Conservation (phyloP, 2,888 invertebrate species). For the Chesias legatella region DNA sequence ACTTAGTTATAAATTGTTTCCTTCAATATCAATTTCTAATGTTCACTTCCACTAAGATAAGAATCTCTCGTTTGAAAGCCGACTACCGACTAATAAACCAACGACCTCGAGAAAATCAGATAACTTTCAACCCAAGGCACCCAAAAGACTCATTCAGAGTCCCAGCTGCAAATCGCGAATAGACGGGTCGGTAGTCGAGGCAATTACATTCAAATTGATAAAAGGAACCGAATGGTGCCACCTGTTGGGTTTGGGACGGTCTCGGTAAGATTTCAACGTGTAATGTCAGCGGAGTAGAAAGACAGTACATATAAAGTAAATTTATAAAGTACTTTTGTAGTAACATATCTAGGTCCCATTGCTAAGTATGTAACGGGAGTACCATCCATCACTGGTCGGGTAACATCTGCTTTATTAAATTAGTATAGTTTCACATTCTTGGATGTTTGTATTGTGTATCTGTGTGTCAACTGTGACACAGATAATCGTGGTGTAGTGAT, state of each 20-base stretch:
- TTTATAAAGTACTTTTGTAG: too few relatives aligned
- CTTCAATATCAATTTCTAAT: not conserved
- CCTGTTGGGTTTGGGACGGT: conserved; percentile 64
- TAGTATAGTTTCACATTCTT: too few relatives aligned
- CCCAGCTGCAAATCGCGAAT: conserved; percentile 29
- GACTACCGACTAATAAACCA: conserved; percentile 9
- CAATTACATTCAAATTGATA: conserved; percentile 70
- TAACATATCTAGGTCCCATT: too few relatives aligned
- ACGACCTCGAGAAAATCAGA: conserved; percentile 22
- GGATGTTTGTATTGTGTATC: too few relatives aligned
- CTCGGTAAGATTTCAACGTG: conserved; percentile 50
- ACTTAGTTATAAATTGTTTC: too few relatives aligned
- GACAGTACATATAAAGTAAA: too few relatives aligned
- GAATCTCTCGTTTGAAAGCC: conserved; percentile 7
- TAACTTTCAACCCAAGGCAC: conserved; percentile 22
- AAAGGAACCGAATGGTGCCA: conserved; percentile 51
- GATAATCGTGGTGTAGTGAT: too few relatives aligned
- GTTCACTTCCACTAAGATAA: not conserved
- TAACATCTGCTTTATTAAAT: too few relatives aligned
- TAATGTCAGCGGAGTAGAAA: conserved; percentile 13
- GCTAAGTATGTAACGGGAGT: too few relatives aligned
- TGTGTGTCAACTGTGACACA: too few relatives aligned
- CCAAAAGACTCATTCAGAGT: conserved; percentile 18
- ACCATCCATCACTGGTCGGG: too few relatives aligned
- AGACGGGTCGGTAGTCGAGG: conserved; percentile 37